Conservation (phyloP, 2,888 invertebrate genomes). For the Himalopsyche anomala region DNA sequence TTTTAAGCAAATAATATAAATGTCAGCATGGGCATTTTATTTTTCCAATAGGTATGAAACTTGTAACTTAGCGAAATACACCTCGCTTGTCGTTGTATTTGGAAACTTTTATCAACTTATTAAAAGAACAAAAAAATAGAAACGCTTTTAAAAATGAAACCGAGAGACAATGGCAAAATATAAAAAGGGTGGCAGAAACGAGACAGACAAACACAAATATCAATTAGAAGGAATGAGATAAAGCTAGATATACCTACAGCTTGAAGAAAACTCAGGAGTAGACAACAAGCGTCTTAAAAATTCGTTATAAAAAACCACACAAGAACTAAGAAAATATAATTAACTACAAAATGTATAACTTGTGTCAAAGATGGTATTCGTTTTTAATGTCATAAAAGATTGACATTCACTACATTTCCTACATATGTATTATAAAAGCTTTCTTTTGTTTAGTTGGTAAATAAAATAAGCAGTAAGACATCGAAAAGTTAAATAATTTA, state of each 20-base stretch:
- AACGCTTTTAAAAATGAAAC: slow-evolving; percentile 62
- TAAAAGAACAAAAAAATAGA: slow-evolving; percentile 58
- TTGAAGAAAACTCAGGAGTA: neutral
- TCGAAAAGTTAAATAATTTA: too few species aligned
- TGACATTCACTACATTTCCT: too few species aligned
- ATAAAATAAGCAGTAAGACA: too few species aligned
- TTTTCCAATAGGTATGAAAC: slow-evolving; percentile 14
- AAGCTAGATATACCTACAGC: slow-evolving; percentile 18
- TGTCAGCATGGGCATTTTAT: slow-evolving; percentile 1
- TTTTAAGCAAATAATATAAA: neutral
- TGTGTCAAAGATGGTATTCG: too few species aligned
- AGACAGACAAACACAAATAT: slow-evolving; percentile 41
- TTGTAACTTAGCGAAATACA: slow-evolving; percentile 39
- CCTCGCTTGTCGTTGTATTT: slow-evolving; percentile 57
- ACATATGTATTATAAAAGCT: too few species aligned
- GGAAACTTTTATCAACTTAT: slow-evolving; percentile 63
- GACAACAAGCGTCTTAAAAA: neutral
- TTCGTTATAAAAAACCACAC: too few species aligned
- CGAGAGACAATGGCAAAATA: slow-evolving; percentile 49
- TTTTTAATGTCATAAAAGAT: too few species aligned
- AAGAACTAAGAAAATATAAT: too few species aligned
- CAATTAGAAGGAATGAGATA: slow-evolving; percentile 26
- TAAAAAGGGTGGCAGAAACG: slow-evolving; percentile 20
- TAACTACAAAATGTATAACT: too few species aligned
- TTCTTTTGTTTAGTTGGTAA: too few species aligned